Evolutionary conservation across 2,888 invertebrate species (phyloP), one percentile per base, ranked within the genome.

Genomic region (Cerastis rubricosa): DNA sequence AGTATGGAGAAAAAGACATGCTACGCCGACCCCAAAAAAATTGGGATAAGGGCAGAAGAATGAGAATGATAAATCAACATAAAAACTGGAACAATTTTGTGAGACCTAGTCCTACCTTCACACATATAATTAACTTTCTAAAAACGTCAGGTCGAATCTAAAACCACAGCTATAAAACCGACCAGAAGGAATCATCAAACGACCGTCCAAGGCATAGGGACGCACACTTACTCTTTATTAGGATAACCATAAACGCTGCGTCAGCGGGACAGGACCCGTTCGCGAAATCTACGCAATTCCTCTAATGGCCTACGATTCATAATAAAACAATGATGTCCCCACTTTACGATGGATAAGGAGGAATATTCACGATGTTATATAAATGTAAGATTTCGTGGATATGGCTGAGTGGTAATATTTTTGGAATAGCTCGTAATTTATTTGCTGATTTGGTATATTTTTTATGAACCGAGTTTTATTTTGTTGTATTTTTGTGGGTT

Each of bases 301-400:
- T 88, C 90, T 90, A 92, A 92, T 91, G 89, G 90, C 86, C 87
- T 86, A 89, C 91, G 92, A 91, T 92, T 92, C 91, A 91, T 91
- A 92, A 92, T 92, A 92, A 92, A 92, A 92, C 92, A 92, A 91
- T 92, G 90, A 91, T 90, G 89, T 87, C 84, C 87, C 87, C 86
- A 89, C 88, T 91, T 89, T 87, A 90, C 88, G 89, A 89, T 86
- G 87, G 85, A 81, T 85, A 76, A 82, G 81, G 64, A 84, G 47
- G 66, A 76, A 75, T 89, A 87, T 89, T 87, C 86, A 85, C 85
- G 78, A 83, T 83, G 71, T 77, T 77, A 86, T 88, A 83, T 68
- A 79, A 69, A 85, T 82, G 85, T 80, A 76, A 80, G 78, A 73
- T 83, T 86, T 76, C 68, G 83, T 81, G 80, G 80, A 81, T 83